Conservation (phyloP, 2,797 vertebrate genomes). For the Macroramphosus scolopax region DNA sequence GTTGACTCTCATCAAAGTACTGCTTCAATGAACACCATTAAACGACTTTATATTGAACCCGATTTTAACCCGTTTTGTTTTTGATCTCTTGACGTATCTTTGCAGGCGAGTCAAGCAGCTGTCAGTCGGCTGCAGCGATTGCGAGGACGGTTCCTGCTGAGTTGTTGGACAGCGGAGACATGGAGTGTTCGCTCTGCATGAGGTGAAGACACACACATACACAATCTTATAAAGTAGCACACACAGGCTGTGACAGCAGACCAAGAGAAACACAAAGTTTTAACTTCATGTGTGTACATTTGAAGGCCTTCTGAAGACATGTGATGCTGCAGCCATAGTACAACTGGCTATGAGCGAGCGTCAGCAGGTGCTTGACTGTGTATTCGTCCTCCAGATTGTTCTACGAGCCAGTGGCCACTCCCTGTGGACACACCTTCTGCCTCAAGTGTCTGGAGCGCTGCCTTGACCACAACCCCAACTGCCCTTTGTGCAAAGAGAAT, state of each 20-base stretch:
- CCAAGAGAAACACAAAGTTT: neutral
- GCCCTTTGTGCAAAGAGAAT: slow-evolving; percentile 93
- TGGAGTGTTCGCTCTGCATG: slow-evolving; percentile 92
- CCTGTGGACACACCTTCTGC: slow-evolving; percentile 94
- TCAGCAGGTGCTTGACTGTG: too few species aligned
- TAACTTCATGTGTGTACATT: neutral
- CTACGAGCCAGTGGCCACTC: slow-evolving; percentile 89
- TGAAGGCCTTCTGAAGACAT: neutral
- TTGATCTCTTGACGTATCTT: neutral
- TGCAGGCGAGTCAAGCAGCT: slow-evolving; percentile 65
- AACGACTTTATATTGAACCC: too few species aligned
- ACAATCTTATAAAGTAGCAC: neutral
- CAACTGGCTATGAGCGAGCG: too few species aligned
- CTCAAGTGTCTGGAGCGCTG: slow-evolving; percentile 94
- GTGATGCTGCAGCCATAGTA: too few species aligned
- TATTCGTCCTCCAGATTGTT: slow-evolving; percentile 62
- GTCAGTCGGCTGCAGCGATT: slow-evolving; percentile 25
- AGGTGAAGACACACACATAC: slow-evolving; percentile 69
- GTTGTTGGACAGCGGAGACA: slow-evolving; percentile 82
- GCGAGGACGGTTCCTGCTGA: slow-evolving; percentile 67
- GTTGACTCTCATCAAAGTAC: too few species aligned
- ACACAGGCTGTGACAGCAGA: neutral
- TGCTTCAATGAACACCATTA: too few species aligned
- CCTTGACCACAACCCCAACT: slow-evolving; percentile 90
- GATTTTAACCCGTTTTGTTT: too few species aligned